Percentiles rank a stretch among this genome's conserved stretches.
Conservation (phyloP, 2,888 invertebrate genomes). For the Minunthozetes semirufus region DNA sequence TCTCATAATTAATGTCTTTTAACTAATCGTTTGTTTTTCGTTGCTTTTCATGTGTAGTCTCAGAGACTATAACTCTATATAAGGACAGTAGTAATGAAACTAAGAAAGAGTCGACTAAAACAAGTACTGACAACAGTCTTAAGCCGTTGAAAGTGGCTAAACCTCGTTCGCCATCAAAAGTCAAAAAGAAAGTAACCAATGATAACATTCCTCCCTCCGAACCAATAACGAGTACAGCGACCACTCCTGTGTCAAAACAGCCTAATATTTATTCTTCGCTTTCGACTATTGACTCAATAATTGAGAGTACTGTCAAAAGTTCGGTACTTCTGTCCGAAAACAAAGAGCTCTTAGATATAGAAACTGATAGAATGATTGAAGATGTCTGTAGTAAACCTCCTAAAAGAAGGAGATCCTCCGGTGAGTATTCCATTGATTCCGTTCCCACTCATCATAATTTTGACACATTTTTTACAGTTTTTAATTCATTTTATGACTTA, state of each 20-base stretch:
- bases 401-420: slow-evolving; percentile 1
- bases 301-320: slow-evolving; percentile 12
- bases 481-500: no score
- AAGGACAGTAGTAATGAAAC: neutral
- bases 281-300: neutral
- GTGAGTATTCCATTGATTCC: neutral
- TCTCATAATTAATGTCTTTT: neutral
- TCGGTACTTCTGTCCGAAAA: neutral
- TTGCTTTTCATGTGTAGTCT: neutral
- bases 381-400: neutral
- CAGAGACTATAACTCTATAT: neutral
- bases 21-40: neutral
- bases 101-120: neutral
- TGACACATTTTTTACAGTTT: no score
- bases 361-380: slow-evolving; percentile 9
- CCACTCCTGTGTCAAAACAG: neutral
- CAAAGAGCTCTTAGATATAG: neutral
- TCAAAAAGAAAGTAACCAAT: slow-evolving; percentile 3
- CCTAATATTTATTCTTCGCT: neutral
- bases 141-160: neutral
- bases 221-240: neutral
- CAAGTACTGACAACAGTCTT: neutral
- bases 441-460: no score
- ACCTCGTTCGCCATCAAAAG: neutral
- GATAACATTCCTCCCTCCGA: neutral